Percentiles rank a stretch among this genome's conserved stretches.
Evolutionary conservation across 2,888 invertebrate genomes (phyloP).

Genomic region (Galeopsomyia nigrocyanea): DNA sequence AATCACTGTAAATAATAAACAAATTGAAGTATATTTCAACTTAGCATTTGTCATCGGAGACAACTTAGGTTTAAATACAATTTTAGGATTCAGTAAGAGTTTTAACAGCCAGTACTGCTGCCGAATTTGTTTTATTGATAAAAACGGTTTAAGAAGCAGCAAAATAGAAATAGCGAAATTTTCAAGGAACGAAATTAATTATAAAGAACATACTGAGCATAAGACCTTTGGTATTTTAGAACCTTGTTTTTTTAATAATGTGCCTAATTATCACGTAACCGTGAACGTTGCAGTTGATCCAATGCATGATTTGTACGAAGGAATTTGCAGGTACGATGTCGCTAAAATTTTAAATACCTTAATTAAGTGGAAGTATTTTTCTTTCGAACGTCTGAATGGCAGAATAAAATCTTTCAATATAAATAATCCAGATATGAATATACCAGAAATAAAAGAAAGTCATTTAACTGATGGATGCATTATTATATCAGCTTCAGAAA

Average conservation of each 20-base stretch:
- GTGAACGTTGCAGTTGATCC: slow-evolving; percentile 1
- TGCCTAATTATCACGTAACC: slow-evolving; percentile 12
- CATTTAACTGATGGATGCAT: too few species aligned
- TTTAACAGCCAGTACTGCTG: slow-evolving; percentile 36
- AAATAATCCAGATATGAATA: neutral
- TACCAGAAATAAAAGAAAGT: neutral
- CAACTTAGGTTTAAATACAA: slow-evolving; percentile 41
- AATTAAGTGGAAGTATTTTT: neutral
- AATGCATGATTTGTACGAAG: slow-evolving; percentile 20
- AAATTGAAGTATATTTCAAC: slow-evolving; percentile 28
- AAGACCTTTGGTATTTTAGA: slow-evolving; percentile 8
- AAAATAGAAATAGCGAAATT: slow-evolving; percentile 1
- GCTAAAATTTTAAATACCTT: slow-evolving; percentile 5
- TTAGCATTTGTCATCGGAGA: slow-evolving; percentile 29
- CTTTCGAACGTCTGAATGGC: neutral
- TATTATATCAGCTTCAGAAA: too few species aligned
- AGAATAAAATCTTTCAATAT: neutral
- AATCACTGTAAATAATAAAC: slow-evolving; percentile 8
- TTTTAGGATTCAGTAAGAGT: slow-evolving; percentile 36
- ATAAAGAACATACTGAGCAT: neutral
- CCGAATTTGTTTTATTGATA: slow-evolving; percentile 27
- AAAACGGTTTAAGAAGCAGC: slow-evolving; percentile 14
- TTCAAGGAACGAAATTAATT: slow-evolving; percentile 6
- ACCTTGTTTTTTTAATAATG: neutral
- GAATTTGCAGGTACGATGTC: slow-evolving; percentile 13